Base-by-base conservation (phyloP, 1,140 invertebrate species). In the Drosophila watanabei region DNA sequence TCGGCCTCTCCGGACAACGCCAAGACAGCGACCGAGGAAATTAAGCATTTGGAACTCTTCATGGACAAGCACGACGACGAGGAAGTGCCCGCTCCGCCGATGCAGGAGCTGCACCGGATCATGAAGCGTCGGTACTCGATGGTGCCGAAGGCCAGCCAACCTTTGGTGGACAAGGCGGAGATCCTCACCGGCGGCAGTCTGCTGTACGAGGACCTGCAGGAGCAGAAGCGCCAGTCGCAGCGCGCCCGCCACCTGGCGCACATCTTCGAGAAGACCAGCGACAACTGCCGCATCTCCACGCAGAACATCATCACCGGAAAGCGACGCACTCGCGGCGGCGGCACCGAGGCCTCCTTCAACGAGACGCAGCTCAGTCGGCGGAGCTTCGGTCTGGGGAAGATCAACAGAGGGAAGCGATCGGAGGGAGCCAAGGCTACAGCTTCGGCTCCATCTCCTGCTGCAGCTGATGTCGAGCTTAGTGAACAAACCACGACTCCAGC, bases 271-370 rank as follows among this genome's bases (percentile, higher is more conserved):
- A 92, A 73, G 48, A 73, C 79, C 9, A 79, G 18, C 45, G 92
- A 93, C 43, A 93, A 89, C 33, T 93, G 89, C 11, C 77, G 61
- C 30, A 69, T 93, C 4, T 93, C 92, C 13, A 89, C 89, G 0
- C 92, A 93, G 2, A 93, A 93, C 32, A 93, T 93, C 6, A 69
- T 93, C 1, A 58, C 39, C 0, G 92, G 92, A 0, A 93, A 93
- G 43, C 80, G 92, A 1, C 56, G 89, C 2, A 82, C 89, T 0
- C 77, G 92, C 3, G 51, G 76, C 2, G 61, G 76, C 4, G 61
- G 71, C 0, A 49, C 39, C 0, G 73, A 70, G 1, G 20, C 63
- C 6, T 79, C 80, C 7, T 41, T 89, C 0, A 93, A 92, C 30
- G 91, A 92, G 48, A 86, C 79, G 0, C 20, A 68, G 28, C 56